phyloP scores from a whole-genome alignment of 2,797 vertebrate species.

The Gephyroberyx darwinii region DNA sequence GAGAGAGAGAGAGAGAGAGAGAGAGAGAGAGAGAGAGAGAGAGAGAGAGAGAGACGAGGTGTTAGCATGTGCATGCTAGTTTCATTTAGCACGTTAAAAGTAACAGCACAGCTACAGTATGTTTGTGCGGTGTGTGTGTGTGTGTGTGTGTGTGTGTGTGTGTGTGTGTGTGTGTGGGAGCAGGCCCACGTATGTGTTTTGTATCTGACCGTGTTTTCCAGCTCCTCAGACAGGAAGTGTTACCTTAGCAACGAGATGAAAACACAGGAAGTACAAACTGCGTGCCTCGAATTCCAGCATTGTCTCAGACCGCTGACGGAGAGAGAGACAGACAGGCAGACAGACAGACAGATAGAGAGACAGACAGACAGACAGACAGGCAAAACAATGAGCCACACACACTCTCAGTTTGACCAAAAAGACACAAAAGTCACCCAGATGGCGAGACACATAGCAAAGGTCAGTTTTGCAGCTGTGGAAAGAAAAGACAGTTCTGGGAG shows the following conservation, averaged over 20 bases:
- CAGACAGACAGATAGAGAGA: neutral
- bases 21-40: neutral
- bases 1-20: too few species aligned
- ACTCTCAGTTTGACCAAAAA: slow-evolving; percentile 46
- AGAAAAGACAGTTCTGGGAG: slow-evolving; percentile 58
- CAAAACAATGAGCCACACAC: slow-evolving; percentile 65
- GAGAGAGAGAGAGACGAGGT: neutral
- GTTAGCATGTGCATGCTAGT: neutral
- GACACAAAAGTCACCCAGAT: slow-evolving; percentile 67
- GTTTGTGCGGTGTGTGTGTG: slow-evolving; percentile 11
- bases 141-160: slow-evolving; percentile 6
- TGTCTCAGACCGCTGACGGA: slow-evolving; percentile 64
- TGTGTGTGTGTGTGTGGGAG: slow-evolving; percentile 7
- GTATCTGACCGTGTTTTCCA: slow-evolving; percentile 61
- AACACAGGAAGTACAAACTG: slow-evolving; percentile 81
- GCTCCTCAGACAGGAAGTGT: slow-evolving; percentile 77
- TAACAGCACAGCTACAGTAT: neutral
- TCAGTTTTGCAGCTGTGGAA: slow-evolving; percentile 65
- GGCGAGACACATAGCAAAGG: slow-evolving; percentile 63
- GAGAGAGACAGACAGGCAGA: slow-evolving; percentile 35
- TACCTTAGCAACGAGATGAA: slow-evolving; percentile 80
- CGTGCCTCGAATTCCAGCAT: slow-evolving; percentile 79
- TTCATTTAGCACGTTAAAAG: neutral
- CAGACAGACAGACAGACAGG: slow-evolving; percentile 4
- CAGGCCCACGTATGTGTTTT: slow-evolving; percentile 32